Evolutionary conservation across 2,797 vertebrate species (phyloP), one percentile per base, ranked within the genome.

Genomic region (Chloroceryle inda): DNA sequence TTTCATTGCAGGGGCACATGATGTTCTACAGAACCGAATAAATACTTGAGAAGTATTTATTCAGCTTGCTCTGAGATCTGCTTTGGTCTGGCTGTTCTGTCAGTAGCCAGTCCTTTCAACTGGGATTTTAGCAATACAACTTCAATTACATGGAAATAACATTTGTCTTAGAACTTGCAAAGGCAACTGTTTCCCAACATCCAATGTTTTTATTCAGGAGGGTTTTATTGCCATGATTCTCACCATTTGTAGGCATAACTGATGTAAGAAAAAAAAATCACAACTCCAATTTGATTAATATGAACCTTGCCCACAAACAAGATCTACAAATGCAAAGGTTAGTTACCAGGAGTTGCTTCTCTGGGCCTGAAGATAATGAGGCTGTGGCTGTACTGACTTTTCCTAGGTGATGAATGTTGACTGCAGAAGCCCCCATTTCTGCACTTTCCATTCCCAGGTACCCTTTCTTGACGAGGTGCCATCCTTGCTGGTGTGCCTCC

Each of bases 51-150:
- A 93, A 64, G n/a, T 37, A 37, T 37, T 37, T 37, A 37, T 78
- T 88, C 35, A 74, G 53, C 83, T 58, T 88, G 53, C 69, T 64
- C 56, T 6, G 8, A 74, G 80, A 78, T 86, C 76, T 77, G 62
- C 37, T 94, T 83, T 37, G 14, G 61, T 75, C 61, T 59, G n/a
- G 37, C 73, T 88, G 33, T 53, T 94, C 62, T 93, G 77, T 66
- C 62, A 84, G 79, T 63, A 89, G 83, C 37, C 68, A 61, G 50
- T 50, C 58, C 88, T 76, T 91, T 82, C 19, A 84, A 64, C 74
- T 23, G 40, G 53, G 78, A 77, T 88, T 94, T 88, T 81, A 96
- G 92, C 83, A 88, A 88, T 50, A 77, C 40, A 68, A 71, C 58
- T 93, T 86, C 45, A 90, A 45, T 88, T 67, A 88, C 42, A 40